Base-by-base conservation (phyloP, 2,888 invertebrate genomes). In the Boloria euphrosyne region DNA sequence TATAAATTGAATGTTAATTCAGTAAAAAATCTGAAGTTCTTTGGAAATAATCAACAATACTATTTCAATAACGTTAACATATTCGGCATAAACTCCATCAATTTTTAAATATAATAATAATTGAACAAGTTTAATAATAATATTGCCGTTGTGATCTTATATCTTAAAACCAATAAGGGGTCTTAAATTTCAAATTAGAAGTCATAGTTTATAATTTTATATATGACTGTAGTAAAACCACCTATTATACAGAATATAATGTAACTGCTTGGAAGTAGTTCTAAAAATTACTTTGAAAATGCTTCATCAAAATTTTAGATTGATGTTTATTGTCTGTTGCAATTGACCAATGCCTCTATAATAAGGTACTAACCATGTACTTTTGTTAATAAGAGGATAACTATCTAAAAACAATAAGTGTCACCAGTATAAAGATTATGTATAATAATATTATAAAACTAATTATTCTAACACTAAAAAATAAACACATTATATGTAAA, bases 401-500 rank as follows among this genome's bases (percentile, higher is more conserved):
- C n/a, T 51, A n/a, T 43, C 2, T 38, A 58, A 49, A 57, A 65
- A 68, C 47, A 61, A 58, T 61, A 61, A 65, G 22, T 49, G 52
- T 73, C 75, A 47, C 17, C 52, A 49, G 49, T 58, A 50, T 66
- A 47, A 49, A 59, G 13, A 46, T 58, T 59, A 65, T 62, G 43
- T 61, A 55, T 65, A 62, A 55, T 59, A 44, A 54, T 22, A 65
- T 50, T 63, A 68, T 65, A 69, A 60, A 55, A 61, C 63, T 71
- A 65, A 55, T 27, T 68, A 62, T 63, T 54, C 79, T 78, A 78
- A 78, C 74, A 74, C 77, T 80, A 77, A 79, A 83, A 82, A 83
- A 84, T 83, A 83, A 84, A 83, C 78, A 83, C 77, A 78, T 79
- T 80, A 81, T 79, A 81, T 81, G 78, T 81, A 76, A 82, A 88